These are phyloP conservation scores for Cyclopterus lumpus DNA, from an alignment of 2,797 vertebrate genomes.

Conservation along the genomic window DNA sequence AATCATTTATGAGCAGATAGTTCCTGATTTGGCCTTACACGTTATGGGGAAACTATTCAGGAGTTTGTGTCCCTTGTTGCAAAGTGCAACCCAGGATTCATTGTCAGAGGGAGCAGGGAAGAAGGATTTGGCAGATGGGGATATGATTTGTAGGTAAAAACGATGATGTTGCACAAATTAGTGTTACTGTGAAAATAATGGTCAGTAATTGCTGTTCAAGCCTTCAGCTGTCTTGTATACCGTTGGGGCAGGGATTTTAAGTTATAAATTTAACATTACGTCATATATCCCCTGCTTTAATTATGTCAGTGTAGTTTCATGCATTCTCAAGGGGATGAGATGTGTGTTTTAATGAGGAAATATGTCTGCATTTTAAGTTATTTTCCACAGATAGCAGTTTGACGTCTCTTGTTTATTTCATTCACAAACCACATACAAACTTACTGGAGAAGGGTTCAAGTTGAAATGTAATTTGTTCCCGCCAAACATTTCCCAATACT, in stretches of 20 bases:
- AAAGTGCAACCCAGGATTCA: background rate
- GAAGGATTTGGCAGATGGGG: background rate
- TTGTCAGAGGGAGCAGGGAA: background rate
- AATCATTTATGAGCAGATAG: background rate
- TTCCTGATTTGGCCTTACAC: background rate
- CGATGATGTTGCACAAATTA: slow-evolving; percentile 4
- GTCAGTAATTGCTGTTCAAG: background rate
- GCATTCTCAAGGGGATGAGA: background rate
- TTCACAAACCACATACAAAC: slow-evolving; percentile 7
- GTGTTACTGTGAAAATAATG: slow-evolving; percentile 2
- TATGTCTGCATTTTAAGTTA: background rate
- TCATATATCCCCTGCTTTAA: background rate
- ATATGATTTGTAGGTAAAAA: background rate
- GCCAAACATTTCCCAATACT: background rate
- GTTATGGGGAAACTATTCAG: background rate
- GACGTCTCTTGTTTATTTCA: background rate
- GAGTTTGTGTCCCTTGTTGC: background rate
- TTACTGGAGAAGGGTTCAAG: background rate
- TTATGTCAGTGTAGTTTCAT: background rate
- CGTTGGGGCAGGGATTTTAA: background rate
- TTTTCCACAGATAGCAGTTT: background rate
- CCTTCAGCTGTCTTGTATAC: slow-evolving; percentile 2
- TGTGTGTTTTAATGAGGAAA: slow-evolving; percentile 4
- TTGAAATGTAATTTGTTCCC: slow-evolving; percentile 7
- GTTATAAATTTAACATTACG: background rate